Evolutionary conservation across 2,797 vertebrate genomes (phyloP), one percentile per base, ranked within the genome.

Genomic region (Acropternis orthonyx): DNA sequence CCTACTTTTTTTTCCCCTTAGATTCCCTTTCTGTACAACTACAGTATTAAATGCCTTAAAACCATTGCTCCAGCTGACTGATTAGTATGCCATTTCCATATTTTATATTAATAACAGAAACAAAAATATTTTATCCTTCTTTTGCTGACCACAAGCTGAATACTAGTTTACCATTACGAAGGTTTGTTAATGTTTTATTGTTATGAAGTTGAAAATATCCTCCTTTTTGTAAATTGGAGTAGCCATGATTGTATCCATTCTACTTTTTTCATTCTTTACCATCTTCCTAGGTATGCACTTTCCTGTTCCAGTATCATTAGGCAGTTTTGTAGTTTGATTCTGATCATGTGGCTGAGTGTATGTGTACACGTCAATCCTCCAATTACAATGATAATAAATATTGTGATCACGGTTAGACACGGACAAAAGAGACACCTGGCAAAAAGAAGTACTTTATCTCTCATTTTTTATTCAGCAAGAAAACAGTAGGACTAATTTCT

Each of bases 1-100:
- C 10, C 37, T 1, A 10, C 2, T 7, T 26, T 32, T 46, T 52
- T 27, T 5, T 17, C 4, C 14, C 41, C 4, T 68, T n/a, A 5
- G 39, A 3, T 1, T 89, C 19, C 5, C 9, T 62, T 88, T 92
- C 41, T 32, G 3, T 51, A 20, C 8, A 84, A 34, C 7, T 68
- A 3, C 4, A 28, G 14, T 27, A 34, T 61, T 75, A 63, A 80
- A 67, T 44, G 23, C 19, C 23, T 78, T 68, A 58, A 86, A 83
- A 74, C 3, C n/a, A 51, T 54, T 78, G 34, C 14, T 83, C 44
- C 16, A 61, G 43, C n/a, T 41, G 28, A 3, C 17, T 84, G 14
- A 44, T 90, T 55, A 67, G 19, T 30, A 36, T 41, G 12, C 4
- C 3, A 74, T 77, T 85, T 91, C 46, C 34, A 49, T 71, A 71